Evolutionary conservation across 2,888 invertebrate genomes (phyloP).

Genomic region (Drosophila mimica): DNA sequence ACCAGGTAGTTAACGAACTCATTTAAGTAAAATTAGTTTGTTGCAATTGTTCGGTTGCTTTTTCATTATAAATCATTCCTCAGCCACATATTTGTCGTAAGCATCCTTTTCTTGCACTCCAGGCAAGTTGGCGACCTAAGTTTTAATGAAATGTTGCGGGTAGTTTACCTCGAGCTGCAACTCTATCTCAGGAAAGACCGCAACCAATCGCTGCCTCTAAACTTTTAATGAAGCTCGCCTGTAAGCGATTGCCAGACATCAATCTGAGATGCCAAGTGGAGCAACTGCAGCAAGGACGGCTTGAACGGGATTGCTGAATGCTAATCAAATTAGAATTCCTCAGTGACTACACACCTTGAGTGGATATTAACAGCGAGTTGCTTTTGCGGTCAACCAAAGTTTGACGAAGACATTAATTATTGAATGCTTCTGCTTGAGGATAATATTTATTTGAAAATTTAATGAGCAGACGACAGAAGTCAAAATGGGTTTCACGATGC

Average conservation of each 20-base stretch:
- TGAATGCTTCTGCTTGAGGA: slow-evolving; percentile 37
- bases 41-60: background rate
- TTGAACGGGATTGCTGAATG: slow-evolving; percentile 26
- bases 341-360: slow-evolving; percentile 34
- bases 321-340: slow-evolving; percentile 68
- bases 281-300: background rate
- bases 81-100: slow-evolving; percentile 16
- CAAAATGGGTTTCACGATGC: slow-evolving; percentile 22
- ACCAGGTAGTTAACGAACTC: background rate
- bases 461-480: slow-evolving; percentile 65
- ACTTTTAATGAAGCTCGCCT: slow-evolving; percentile 72
- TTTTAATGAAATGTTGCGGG: slow-evolving; percentile 71
- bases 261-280: slow-evolving; percentile 29
- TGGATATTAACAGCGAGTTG: slow-evolving; percentile 41
- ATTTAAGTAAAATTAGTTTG: background rate
- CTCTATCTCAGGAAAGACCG: slow-evolving; percentile 38
- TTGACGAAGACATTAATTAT: slow-evolving; percentile 72
- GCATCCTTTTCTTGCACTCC: background rate
- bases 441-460: slow-evolving; percentile 72
- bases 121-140: slow-evolving; percentile 42
- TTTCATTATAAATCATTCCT: slow-evolving; percentile 5
- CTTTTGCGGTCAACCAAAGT: slow-evolving; percentile 66
- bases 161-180: slow-evolving; percentile 27
- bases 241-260: slow-evolving; percentile 56
- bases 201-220: slow-evolving; percentile 55